Evolutionary conservation across 2,797 vertebrate genomes (phyloP), one percentile per base, ranked within the genome.

Genomic region (Furcifer pardalis): DNA sequence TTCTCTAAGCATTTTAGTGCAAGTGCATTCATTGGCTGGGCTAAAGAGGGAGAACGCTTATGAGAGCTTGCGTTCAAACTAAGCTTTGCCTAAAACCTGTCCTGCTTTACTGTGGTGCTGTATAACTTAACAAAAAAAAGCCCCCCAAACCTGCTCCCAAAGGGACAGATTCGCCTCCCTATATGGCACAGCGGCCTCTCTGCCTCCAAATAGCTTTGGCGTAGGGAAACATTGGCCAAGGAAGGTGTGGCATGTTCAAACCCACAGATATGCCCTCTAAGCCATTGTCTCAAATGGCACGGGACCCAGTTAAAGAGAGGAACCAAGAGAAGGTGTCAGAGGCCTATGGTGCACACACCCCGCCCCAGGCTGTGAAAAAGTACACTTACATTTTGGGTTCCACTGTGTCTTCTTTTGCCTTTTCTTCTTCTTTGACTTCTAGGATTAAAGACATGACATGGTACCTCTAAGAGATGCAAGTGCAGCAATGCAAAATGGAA

Each of bases 351-450:
- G 44, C n/a, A n/a, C n/a, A 19, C n/a, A 12, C 7, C 25, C 6
- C 35, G 30, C 44, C 17, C 2, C 23, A 49, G 30, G 19, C 35
- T 78, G 0, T 0, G 10, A 35, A 40, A 17, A 49, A 19, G 5
- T 4, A 19, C 10, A 25, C 96, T 96, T 92, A 98, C 98, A 97
- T 97, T 95, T 98, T 98, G 86, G 97, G 97, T 89, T 99, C 97
- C 95, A 97, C 96, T 93, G 98, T 99, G 84, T 99, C 98, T 84
- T 99, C 98, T 88, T 98, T 97, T 60, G 96, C 95, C 88, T 99
- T 98, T 77, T 99, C 98, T 72, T 99, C 98, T 89, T 99, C 98
- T 84, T 98, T 97, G 81, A 98, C 96, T 89, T 99, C 98, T 98
- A 74, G 15, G 78, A n/a, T n/a, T n/a, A 9, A 87, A 42, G 44